Evolutionary conservation across 1,140 invertebrate species (phyloP), one percentile per base, ranked within the genome.

Genomic region (Paraescarpia echinospica): DNA sequence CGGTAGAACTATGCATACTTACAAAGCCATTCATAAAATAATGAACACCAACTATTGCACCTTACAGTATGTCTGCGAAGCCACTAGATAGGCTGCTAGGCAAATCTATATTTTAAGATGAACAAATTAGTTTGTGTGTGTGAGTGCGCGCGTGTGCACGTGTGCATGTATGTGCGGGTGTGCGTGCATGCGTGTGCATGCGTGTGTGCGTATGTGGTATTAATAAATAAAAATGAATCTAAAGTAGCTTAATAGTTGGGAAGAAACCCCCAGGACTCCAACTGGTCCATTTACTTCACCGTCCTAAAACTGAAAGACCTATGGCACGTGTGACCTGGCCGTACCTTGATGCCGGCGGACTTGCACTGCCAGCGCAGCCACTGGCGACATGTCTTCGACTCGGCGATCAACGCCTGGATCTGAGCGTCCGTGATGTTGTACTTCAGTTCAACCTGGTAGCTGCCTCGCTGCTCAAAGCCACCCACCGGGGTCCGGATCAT

Each of bases 301-400:
- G n/a, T n/a, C n/a, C n/a, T n/a, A n/a, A n/a, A n/a, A n/a, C n/a
- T n/a, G n/a, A n/a, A n/a, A n/a, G n/a, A n/a, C n/a, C n/a, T n/a
- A n/a, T n/a, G 59, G 22, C 59, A 33, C 94, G 18, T 12, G n/a
- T 33, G 14, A 18, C 93, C 35, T 91, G 92, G 91, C 94, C 94
- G 92, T 77, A 77, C 59, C 59, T 95, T 94, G 33, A 95, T 95
- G 33, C 94, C 93, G 1, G 95, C 94, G 5, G 94, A 94, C 51
- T 93, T 93, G 93, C 95, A 95, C 35, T 95, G 93, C 95, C 95
- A 95, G 34, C 92, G 90, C 51, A 95, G 93, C 92, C 92, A 95
- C 94, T 95, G 95, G 34, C 93, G 91, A 91, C 95, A 95, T 77
- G 92, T 33, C 18, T 33, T 91, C 18, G 95, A 95, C 12, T 92